These are phyloP conservation scores for Astropecten irregularis DNA, from an alignment of 53 echinoderm and acorn worm genomes.

Conservation along the genomic window DNA sequence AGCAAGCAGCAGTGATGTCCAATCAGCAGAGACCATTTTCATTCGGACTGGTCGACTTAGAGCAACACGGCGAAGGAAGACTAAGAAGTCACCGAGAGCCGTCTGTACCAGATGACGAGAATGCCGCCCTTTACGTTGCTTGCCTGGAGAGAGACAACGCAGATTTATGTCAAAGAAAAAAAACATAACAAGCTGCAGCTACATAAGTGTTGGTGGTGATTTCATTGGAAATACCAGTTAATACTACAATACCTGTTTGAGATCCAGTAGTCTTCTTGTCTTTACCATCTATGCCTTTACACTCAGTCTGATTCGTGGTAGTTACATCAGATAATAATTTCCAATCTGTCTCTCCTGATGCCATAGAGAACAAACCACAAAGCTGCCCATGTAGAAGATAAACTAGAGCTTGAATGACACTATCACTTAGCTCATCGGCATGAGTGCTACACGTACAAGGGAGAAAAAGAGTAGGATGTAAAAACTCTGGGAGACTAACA, in stretches of 20 bases:
- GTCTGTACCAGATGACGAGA: conserved; percentile 75
- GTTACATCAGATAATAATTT: not conserved
- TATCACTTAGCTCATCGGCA: conserved; percentile 69
- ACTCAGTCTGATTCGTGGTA: not conserved
- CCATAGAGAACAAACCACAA: conserved; percentile 67
- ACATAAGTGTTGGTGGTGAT: no score
- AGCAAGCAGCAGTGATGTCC: conserved; percentile 79
- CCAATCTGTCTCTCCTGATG: conserved; percentile 44
- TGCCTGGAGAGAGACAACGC: conserved; percentile 14
- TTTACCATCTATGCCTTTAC: conserved; percentile 35
- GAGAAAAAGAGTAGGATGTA: no score
- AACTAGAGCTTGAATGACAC: conserved; percentile 80
- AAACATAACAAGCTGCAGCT: no score
- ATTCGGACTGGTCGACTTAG: conserved; percentile 62
- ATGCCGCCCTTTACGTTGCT: conserved; percentile 48
- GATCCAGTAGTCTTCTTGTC: conserved; percentile 33
- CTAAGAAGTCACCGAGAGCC: conserved; percentile 89
- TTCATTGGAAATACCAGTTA: no score
- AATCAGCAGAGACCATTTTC: conserved; percentile 78
- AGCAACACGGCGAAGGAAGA: conserved; percentile 87
- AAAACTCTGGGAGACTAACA: no score
- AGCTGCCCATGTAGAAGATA: conserved; percentile 84
- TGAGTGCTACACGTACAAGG: no score
- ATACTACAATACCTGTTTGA: not conserved
- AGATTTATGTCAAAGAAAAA: no score